Evolutionary conservation across 2,113 vertebrate genomes (phyloP).

Genomic region (Labrus mixtus): DNA sequence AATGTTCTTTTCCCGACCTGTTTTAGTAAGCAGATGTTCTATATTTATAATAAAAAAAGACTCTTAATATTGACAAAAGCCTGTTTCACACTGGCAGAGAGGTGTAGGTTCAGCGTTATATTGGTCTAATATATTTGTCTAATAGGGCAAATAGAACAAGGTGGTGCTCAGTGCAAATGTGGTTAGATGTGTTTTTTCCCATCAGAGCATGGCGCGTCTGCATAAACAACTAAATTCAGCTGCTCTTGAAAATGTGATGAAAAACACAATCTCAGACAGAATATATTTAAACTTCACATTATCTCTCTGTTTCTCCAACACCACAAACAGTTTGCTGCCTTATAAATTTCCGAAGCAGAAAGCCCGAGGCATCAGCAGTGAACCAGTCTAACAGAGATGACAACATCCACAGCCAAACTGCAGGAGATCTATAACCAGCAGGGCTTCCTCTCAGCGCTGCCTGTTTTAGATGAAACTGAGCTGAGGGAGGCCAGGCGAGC

Average conservation of each 20-base stretch:
- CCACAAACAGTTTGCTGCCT: constrained; percentile 3
- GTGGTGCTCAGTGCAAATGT: constrained; percentile 26
- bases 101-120: not conserved
- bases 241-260: not conserved
- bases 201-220: not conserved
- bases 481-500: constrained; percentile 73
- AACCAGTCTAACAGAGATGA: constrained; percentile 51
- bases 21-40: not conserved
- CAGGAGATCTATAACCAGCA: constrained; percentile 67
- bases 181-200: constrained; percentile 34
- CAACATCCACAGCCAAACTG: constrained; percentile 31
- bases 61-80: not conserved
- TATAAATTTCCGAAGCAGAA: constrained; percentile 37
- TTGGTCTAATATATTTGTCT: constrained; percentile 17
- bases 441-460: constrained; percentile 78
- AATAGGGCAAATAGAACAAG: constrained; percentile 7
- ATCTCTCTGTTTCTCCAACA: constrained; percentile 6
- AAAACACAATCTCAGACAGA: constrained; percentile 2
- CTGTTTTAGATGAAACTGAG: constrained; percentile 74
- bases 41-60: not conserved
- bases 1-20: constrained; percentile 4
- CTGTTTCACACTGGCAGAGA: not conserved
- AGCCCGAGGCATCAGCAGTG: constrained; percentile 4
- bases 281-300: not conserved
- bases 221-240: not conserved